These are phyloP conservation scores for Papilio demoleus DNA, from an alignment of 2,888 invertebrate genomes.

Conservation along the genomic window DNA sequence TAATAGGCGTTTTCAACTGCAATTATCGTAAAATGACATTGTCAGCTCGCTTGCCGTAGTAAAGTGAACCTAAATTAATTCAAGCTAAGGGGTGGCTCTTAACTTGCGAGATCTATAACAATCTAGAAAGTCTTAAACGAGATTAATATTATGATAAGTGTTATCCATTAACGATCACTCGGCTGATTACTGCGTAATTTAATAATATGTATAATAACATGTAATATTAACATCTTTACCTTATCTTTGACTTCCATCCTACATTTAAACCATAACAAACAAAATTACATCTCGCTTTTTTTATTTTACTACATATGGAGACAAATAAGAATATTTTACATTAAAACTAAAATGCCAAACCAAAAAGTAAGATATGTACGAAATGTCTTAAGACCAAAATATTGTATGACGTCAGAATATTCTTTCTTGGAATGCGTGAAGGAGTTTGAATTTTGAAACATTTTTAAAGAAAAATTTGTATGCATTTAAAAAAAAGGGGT, in stretches of 20 bases:
- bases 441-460: too few species aligned
- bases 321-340: too few species aligned
- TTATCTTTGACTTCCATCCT: neutral
- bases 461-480: too few species aligned
- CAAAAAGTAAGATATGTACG: too few species aligned
- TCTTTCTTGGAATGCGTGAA: neutral
- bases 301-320: too few species aligned
- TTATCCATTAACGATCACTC: constrained; percentile 14
- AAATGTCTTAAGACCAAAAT: neutral
- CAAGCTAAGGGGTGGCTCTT: constrained; percentile 52
- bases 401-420: neutral
- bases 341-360: too few species aligned
- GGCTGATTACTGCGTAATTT: constrained; percentile 6
- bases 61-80: constrained; percentile 54
- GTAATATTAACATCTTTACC: neutral
- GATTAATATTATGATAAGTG: constrained; percentile 29
- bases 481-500: too few species aligned
- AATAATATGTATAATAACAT: neutral
- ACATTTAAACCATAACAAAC: too few species aligned
- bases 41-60: constrained; percentile 53
- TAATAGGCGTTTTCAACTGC: constrained; percentile 62
- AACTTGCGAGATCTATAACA: constrained; percentile 32
- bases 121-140: constrained; percentile 27
- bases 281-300: too few species aligned
- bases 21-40: constrained; percentile 68